Base-by-base conservation (phyloP, 2,113 vertebrate genomes). In the Anoura caudifer region DNA sequence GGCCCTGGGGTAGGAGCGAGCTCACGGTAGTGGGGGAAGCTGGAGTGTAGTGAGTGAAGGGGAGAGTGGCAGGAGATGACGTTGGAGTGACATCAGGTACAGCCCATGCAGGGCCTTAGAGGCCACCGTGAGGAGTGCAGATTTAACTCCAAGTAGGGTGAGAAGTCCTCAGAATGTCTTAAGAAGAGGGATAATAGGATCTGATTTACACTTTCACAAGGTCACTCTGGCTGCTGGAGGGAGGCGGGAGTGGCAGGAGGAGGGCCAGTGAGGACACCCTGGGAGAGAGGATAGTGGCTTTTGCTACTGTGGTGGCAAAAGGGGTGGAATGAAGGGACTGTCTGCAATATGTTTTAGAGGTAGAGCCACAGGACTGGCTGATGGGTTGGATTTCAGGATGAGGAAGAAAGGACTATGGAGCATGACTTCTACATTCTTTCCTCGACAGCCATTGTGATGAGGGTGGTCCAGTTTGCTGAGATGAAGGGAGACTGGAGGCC, bases 11-110 rank as follows among this genome's bases (percentile, higher is more conserved):
- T 28, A 61, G 59, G 24, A 28, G 59, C 4, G 24, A 61, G 61
- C 59, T 12, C 19, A 6, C 52, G 0, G 14, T 1, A 26, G 31
- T 1, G 17, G 43, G 36, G 61, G 45, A 24, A 28, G 31, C 36
- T 75, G 77, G 69, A 88, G 28, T 11, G 12, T 2, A 50, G n/a
- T 22, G 9, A 43, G n/a, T 4, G 31, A 45, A 14, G 75, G 19
- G 16, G 16, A 24, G 47, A 28, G 36, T 5, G 20, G 45, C 22
- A 38, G 36, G 67, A 89, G 56, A 19, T 10, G 67, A 52, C 16
- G 38, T 3, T 9, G 9, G 1, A 10, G 24, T 8, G 14, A 16
- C 16, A 10, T 19, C 6, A 1, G 16, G 31, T 38, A 38, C 38
- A 65, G 43, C 13, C 54, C 31, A 19, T 4, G 7, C 43, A 8